Base-by-base conservation (phyloP, 2,797 vertebrate species). In the Phaenicophaeus curvirostris region DNA sequence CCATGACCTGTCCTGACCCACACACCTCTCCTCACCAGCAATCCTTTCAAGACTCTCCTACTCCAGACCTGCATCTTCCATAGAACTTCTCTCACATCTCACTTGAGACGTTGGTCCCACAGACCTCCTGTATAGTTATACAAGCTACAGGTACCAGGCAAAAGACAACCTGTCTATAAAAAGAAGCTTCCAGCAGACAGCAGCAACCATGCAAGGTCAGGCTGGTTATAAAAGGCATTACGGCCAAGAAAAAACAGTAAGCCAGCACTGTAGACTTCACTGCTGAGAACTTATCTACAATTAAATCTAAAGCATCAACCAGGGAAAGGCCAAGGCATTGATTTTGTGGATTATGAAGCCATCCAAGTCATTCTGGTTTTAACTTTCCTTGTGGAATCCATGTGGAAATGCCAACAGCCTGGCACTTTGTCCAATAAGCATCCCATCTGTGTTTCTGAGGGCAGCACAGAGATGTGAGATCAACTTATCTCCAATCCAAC, bases 401-500 rank as follows among this genome's bases (percentile, higher is more conserved):
- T 1, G 19, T 42, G 50, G 57, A 83, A 74, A 90, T 57, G 81
- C 50, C 67, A 62, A 73, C 63, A 93, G 92, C 86, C 66, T 87
- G 68, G 39, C 68, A 39, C 72, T 21, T 19, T 62, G 55, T 68
- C 74, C 69, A 55, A 5, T 15, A 33, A 42, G 42, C 68, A 59
- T 23, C 81, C 61, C 79, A 65, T 30, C 72, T 44, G 58, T 4
- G 0, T 6, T 58, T 67, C 93, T 59, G 72, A 55, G 66, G 76
- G 51, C 9, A 81, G 73, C 73, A 46, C 0, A 41, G 58, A 91
- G 76, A 51, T 21, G 31, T 3, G 85, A 92, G 91, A 86, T 76
- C 48, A 37, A 88, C 48, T 95, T 62, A 68, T 91, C 89, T 94
- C 89, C 82, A 81, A 81, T 68, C 46, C 69, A 76, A 80, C 87